phyloP scores from a whole-genome alignment of 2,113 vertebrate genomes.

The Saccopteryx leptura region DNA sequence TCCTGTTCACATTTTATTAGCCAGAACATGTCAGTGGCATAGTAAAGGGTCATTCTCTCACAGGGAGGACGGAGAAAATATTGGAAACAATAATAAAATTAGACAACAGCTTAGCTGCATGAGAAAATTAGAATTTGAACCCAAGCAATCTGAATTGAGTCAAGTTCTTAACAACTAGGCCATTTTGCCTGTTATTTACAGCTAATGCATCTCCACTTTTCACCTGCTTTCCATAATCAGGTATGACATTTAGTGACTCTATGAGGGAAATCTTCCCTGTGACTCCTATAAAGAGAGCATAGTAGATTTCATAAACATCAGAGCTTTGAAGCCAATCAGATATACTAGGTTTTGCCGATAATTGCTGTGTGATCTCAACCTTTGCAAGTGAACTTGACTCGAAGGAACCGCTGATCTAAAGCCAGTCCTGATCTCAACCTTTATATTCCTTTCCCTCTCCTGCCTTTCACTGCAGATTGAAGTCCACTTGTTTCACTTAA shows the following conservation, averaged over 20 bases:
- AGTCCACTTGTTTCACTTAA: slow-evolving; percentile 39
- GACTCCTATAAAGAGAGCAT: neutral
- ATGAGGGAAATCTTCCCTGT: neutral
- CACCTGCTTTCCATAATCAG: neutral
- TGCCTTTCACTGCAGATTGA: neutral
- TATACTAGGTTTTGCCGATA: neutral
- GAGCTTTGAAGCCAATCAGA: neutral
- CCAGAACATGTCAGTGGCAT: neutral
- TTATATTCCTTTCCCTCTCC: neutral
- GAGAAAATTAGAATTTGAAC: slow-evolving; percentile 9
- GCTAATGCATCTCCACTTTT: neutral
- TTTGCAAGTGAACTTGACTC: neutral
- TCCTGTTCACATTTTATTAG: neutral
- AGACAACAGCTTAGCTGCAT: neutral
- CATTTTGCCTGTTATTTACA: neutral
- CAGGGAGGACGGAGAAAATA: neutral
- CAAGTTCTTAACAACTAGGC: slow-evolving; percentile 36
- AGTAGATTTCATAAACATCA: neutral
- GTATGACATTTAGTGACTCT: slow-evolving; percentile 2
- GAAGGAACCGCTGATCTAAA: too few species aligned
- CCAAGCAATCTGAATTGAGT: neutral
- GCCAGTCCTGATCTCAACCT: neutral
- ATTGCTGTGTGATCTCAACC: neutral
- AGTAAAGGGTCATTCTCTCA: neutral
- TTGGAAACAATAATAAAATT: neutral